Evolutionary conservation across 37 sponge, comb jelly and placozoan genomes (phyloP).

Genomic region (Amphimedon queenslandica): DNA sequence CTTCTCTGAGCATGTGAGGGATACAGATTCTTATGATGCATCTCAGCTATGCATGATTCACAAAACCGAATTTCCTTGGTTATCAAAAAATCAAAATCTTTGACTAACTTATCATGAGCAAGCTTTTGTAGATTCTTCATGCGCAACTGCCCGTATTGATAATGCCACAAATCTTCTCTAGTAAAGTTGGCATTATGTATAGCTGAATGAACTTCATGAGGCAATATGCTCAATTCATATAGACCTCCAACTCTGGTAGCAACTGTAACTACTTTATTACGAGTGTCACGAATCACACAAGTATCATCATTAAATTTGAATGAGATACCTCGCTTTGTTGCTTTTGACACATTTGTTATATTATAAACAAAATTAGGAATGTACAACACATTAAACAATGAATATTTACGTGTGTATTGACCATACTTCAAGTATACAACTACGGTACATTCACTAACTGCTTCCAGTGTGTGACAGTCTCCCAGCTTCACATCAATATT

Average conservation of each 20-base stretch:
- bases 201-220: neutral
- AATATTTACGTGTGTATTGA: slow-evolving; percentile 5
- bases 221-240: slow-evolving; percentile 2
- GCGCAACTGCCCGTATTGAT: slow-evolving; percentile 49
- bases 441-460: slow-evolving; percentile 17
- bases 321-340: slow-evolving; percentile 22
- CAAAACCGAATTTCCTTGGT: slow-evolving; percentile 27
- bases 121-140: slow-evolving; percentile 21
- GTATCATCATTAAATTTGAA: slow-evolving; percentile 23
- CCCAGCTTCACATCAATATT: slow-evolving; percentile 30
- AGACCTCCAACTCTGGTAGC: slow-evolving; percentile 36
- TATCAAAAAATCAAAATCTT: slow-evolving; percentile 33
- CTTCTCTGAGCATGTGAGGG: slow-evolving; percentile 21
- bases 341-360: slow-evolving; percentile 43
- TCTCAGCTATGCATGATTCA: slow-evolving; percentile 43
- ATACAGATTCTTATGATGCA: slow-evolving; percentile 38
- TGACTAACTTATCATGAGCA: slow-evolving; percentile 27
- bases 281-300: slow-evolving; percentile 21
- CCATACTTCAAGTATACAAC: slow-evolving; percentile 18
- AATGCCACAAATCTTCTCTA: slow-evolving; percentile 50
- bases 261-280: slow-evolving; percentile 19
- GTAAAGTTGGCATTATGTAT: neutral
- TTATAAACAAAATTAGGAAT: slow-evolving; percentile 49
- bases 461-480: slow-evolving; percentile 33
- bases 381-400: slow-evolving; percentile 46